phyloP scores from a whole-genome alignment of 2,888 invertebrate genomes.

The Ellobium chinense region DNA sequence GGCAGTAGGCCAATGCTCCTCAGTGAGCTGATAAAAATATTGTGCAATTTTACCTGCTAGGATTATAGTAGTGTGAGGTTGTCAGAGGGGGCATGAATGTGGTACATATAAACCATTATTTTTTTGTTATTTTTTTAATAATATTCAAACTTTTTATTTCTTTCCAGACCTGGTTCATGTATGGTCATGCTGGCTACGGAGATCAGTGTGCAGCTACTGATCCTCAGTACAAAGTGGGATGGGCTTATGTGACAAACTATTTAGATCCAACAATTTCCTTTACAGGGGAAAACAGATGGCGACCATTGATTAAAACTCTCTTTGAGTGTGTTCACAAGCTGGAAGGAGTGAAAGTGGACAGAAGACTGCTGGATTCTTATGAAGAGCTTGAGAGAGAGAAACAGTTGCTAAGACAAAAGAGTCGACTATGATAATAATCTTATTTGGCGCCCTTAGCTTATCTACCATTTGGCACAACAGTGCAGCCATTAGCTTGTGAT shows the following conservation, averaged over 20 bases:
- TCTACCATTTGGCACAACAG: not conserved
- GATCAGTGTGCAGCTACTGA: slow-evolving; percentile 78
- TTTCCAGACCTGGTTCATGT: slow-evolving; percentile 65
- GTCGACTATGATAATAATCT: slow-evolving; percentile 31
- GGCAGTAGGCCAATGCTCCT: too few relatives aligned
- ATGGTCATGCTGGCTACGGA: slow-evolving; percentile 79
- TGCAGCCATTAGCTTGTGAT: too few relatives aligned
- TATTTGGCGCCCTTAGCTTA: not conserved
- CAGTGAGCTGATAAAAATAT: not conserved
- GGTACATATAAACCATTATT: too few relatives aligned
- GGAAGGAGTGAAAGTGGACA: slow-evolving; percentile 55
- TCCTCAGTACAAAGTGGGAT: slow-evolving; percentile 73
- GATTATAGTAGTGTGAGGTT: too few relatives aligned
- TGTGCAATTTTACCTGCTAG: too few relatives aligned
- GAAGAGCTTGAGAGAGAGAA: slow-evolving; percentile 17
- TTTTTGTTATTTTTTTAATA: too few relatives aligned
- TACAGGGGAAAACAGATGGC: slow-evolving; percentile 57
- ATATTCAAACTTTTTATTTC: too few relatives aligned
- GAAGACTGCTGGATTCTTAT: slow-evolving; percentile 24
- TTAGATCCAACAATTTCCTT: slow-evolving; percentile 57
- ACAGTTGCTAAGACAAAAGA: not conserved
- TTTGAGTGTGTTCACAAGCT: slow-evolving; percentile 62
- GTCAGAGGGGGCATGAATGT: too few relatives aligned
- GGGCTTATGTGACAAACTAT: slow-evolving; percentile 78
- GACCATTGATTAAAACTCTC: slow-evolving; percentile 57